phyloP scores from a whole-genome alignment of 2,113 vertebrate genomes.

The Ammodytes marinus region DNA sequence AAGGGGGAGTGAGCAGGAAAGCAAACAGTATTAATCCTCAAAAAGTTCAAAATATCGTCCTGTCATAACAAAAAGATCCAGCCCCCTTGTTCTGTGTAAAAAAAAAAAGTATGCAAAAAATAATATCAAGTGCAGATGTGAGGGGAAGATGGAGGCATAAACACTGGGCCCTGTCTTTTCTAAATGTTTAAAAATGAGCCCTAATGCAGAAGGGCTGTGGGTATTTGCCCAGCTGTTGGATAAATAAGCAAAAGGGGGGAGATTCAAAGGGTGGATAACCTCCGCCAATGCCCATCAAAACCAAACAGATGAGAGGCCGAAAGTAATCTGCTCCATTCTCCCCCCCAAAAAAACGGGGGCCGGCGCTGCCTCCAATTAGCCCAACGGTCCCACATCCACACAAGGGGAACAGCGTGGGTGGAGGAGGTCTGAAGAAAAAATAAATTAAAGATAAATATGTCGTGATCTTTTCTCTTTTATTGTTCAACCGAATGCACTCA shows the following conservation, averaged over 20 bases:
- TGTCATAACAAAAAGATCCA: slow-evolving; percentile 83
- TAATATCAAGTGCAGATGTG: slow-evolving; percentile 85
- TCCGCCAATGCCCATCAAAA: slow-evolving; percentile 78
- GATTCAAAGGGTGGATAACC: slow-evolving; percentile 80
- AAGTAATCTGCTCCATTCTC: slow-evolving; percentile 63
- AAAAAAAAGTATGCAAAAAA: slow-evolving; percentile 72
- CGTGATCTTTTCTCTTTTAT: not conserved
- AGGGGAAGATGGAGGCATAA: slow-evolving; percentile 80
- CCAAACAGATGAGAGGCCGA: slow-evolving; percentile 72
- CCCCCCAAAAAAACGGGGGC: slow-evolving; percentile 32
- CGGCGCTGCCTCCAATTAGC: slow-evolving; percentile 74
- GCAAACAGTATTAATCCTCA: slow-evolving; percentile 85
- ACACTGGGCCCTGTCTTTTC: slow-evolving; percentile 80
- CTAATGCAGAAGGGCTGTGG: slow-evolving; percentile 82
- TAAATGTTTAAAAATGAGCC: slow-evolving; percentile 84
- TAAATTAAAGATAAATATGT: not conserved
- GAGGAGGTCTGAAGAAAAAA: slow-evolving; percentile 30
- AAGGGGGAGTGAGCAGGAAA: slow-evolving; percentile 76
- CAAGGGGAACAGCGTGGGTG: slow-evolving; percentile 11
- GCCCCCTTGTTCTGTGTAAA: slow-evolving; percentile 76
- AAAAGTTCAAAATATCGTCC: slow-evolving; percentile 83
- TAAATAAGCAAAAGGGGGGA: slow-evolving; percentile 79
- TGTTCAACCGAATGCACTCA: slow-evolving; percentile 3
- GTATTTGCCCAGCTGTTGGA: slow-evolving; percentile 85
- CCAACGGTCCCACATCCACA: slow-evolving; percentile 34